Base-by-base conservation (phyloP, 2,113 vertebrate genomes). In the Elgaria multicarinata region DNA sequence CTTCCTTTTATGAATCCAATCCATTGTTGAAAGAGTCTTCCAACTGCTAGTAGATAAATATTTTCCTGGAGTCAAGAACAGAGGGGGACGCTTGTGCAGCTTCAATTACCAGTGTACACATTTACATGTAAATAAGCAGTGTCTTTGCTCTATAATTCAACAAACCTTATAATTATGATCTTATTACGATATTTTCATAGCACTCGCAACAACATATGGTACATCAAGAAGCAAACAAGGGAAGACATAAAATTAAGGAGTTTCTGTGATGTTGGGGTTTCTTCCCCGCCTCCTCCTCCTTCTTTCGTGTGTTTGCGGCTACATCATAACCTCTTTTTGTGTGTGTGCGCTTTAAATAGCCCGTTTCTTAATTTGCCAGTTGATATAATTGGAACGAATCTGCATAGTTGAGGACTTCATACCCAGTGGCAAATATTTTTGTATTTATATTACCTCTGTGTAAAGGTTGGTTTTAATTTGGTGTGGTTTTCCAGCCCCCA, bases 51-150 rank as follows among this genome's bases (percentile, higher is more conserved):
- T 90, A 92, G 94, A 93, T 92, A 95, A 92, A 95, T 96, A 93
- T 91, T 95, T 95, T 96, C 89, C 89, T 90, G 88, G 90, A 95
- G 91, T 92, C 67, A 85, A 90, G 94, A 94, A 93, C 87, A 94
- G 93, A 95, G 90, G 79, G 69, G 94, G 90, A 84, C 87, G 24
- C 85, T 78, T 94, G 90, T 93, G 93, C 93, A 66, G 42, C 87
- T 92, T 92, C 93, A 94, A 92, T 95, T 96, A 94, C 90, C 14
- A 76, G 83, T 90, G 85, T 90, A 95, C 90, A 78, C 93, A 94
- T 96, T 96, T 95, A 95, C 95, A 95, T 93, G 92, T 93, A 95
- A 96, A 96, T 96, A 95, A 95, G 88, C 94, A 93, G 90, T 83
- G 92, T 67, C 93, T 95, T 95, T 95, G 81, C 88, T 96, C 92